A percentile compares a stretch with the other conserved stretches of the same genome.
phyloP scores from a whole-genome alignment of 2,888 invertebrate species.

The Chironomus riparius region DNA sequence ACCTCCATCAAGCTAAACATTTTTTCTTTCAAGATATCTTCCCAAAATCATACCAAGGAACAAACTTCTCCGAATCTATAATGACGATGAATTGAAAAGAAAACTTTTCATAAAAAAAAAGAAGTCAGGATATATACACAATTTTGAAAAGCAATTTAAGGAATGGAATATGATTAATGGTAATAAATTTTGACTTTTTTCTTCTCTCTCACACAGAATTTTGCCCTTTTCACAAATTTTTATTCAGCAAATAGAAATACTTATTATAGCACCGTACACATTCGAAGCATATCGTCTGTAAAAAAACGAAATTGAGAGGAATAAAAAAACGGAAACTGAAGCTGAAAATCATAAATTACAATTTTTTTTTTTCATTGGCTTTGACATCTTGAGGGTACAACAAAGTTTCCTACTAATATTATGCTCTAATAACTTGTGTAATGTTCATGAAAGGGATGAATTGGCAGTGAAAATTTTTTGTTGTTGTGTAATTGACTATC shows the following conservation, averaged over 20 bases:
- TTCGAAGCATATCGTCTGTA: background rate
- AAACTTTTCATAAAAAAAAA: too few relatives aligned
- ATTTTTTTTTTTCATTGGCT: slow-evolving; percentile 1
- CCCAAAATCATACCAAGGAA: too few relatives aligned
- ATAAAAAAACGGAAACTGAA: slow-evolving; percentile 16
- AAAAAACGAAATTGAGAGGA: background rate
- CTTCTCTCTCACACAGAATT: background rate
- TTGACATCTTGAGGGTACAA: slow-evolving; percentile 19
- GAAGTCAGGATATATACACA: too few relatives aligned
- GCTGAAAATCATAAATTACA: slow-evolving; percentile 21
- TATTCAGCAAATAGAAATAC: too few relatives aligned
- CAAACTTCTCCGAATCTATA: too few relatives aligned
- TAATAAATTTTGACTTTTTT: slow-evolving; percentile 19
- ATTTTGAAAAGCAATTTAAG: background rate
- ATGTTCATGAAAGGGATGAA: background rate
- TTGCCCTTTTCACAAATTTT: background rate
- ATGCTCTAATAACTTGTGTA: background rate
- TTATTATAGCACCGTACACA: background rate
- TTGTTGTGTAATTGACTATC: slow-evolving; percentile 2
- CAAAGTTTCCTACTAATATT: background rate
- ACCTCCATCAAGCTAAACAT: too few relatives aligned
- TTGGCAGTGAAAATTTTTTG: background rate
- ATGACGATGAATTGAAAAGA: too few relatives aligned
- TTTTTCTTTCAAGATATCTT: too few relatives aligned
- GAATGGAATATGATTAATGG: slow-evolving; percentile 20